Percentiles rank a stretch among this genome's conserved stretches.
Conservation (phyloP, 1,140 invertebrate species). For the Gerris buenoi region DNA sequence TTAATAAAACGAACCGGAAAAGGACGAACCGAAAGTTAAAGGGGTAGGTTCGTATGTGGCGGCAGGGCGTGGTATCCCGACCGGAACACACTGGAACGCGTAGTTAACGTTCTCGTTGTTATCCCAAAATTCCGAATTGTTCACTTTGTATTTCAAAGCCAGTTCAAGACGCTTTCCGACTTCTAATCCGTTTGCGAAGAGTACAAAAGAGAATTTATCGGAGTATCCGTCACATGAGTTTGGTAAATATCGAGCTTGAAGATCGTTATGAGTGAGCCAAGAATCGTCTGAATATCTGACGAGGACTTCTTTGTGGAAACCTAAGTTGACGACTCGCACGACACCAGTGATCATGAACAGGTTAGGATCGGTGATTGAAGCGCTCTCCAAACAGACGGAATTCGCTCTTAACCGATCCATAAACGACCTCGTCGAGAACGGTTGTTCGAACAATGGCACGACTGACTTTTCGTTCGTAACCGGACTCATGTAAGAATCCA, state of each 20-base stretch:
- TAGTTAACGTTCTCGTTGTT: constrained; percentile 76
- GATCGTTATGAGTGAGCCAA: constrained; percentile 70
- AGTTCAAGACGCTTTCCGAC: constrained; percentile 63
- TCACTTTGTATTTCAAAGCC: constrained; percentile 65
- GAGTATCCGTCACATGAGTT: constrained; percentile 86
- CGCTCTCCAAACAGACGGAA: constrained; percentile 72
- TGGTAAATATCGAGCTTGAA: constrained; percentile 64
- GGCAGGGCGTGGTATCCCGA: not conserved
- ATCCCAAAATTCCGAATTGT: constrained; percentile 77
- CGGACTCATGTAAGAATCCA: constrained; percentile 22
- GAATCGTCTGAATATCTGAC: constrained; percentile 71
- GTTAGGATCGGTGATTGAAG: constrained; percentile 49
- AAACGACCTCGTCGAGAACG: constrained; percentile 56
- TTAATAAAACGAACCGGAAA: not conserved
- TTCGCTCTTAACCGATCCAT: constrained; percentile 54
- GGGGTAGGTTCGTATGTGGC: constrained; percentile 9
- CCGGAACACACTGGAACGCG: constrained; percentile 58
- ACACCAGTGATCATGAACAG: constrained; percentile 66
- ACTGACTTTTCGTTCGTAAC: constrained; percentile 26
- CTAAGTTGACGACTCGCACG: constrained; percentile 74
- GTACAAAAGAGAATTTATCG: constrained; percentile 68
- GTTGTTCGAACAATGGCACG: constrained; percentile 68
- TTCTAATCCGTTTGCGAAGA: constrained; percentile 48
- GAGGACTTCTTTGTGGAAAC: constrained; percentile 79
- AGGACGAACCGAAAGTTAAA: constrained; percentile 12